phyloP scores from a whole-genome alignment of 2,888 invertebrate species.

The Syrista parreyssii region DNA sequence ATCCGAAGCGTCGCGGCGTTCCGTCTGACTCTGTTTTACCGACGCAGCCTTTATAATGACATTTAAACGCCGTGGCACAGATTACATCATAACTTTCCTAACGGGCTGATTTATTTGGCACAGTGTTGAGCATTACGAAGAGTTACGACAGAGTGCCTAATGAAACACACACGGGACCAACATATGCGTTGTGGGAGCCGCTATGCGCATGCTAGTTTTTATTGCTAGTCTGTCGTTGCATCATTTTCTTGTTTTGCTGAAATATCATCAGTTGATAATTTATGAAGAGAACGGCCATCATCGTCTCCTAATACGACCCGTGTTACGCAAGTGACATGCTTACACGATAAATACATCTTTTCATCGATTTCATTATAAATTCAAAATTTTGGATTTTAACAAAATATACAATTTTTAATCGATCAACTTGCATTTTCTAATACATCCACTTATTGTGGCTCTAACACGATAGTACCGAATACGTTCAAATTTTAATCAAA shows the following conservation, averaged over 20 bases:
- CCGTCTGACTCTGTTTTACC: slow-evolving; percentile 34
- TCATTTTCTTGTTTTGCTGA: not conserved
- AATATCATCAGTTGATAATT: not conserved
- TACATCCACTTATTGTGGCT: not conserved
- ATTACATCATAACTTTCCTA: slow-evolving; percentile 44
- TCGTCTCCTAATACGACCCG: not conserved
- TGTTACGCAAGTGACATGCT: not conserved
- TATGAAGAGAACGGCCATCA: not conserved
- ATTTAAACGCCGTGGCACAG: slow-evolving; percentile 41
- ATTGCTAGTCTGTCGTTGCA: not conserved
- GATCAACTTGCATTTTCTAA: not conserved
- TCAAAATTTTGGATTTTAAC: not conserved
- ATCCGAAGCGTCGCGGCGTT: not conserved
- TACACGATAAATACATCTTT: not conserved
- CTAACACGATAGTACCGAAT: not conserved
- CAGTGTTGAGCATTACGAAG: slow-evolving; percentile 35
- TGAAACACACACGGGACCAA: slow-evolving; percentile 28
- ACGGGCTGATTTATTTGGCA: slow-evolving; percentile 47
- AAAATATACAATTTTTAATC: not conserved
- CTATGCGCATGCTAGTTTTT: not conserved
- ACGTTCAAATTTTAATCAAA: not conserved
- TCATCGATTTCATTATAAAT: not conserved
- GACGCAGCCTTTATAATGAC: slow-evolving; percentile 44
- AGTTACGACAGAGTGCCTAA: slow-evolving; percentile 45
- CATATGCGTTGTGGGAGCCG: not conserved